These are phyloP conservation scores for Ectropis grisescens DNA, from an alignment of 1,140 invertebrate species.

Conservation along the genomic window DNA sequence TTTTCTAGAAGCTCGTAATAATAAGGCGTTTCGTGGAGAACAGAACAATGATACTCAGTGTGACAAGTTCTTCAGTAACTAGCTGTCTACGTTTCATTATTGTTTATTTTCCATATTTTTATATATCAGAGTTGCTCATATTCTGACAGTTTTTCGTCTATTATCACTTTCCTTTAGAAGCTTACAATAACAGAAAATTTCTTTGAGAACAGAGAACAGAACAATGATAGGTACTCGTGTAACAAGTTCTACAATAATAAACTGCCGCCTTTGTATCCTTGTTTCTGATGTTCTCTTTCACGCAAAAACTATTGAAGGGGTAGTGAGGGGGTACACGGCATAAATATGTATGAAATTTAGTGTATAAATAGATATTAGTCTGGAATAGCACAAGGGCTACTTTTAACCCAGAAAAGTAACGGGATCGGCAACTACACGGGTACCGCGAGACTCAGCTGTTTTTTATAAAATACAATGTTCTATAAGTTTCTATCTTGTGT, in stretches of 20 bases:
- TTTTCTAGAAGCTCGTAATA: conserved; percentile 70
- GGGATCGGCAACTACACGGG: too few species aligned
- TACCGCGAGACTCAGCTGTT: too few species aligned
- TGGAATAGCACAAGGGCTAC: too few species aligned
- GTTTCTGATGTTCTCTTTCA: conserved; percentile 80
- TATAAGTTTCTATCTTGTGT: too few species aligned
- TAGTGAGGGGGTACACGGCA: too few species aligned
- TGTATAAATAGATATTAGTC: too few species aligned
- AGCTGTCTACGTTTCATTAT: conserved; percentile 78
- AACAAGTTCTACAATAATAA: conserved; percentile 79
- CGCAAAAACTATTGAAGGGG: too few species aligned
- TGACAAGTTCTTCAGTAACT: conserved; percentile 78
- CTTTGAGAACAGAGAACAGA: conserved; percentile 10
- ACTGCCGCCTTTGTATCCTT: conserved; percentile 79
- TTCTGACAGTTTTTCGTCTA: neutral
- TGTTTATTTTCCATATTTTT: conserved; percentile 77
- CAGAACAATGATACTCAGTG: conserved; percentile 68
- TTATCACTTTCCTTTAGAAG: conserved; percentile 72
- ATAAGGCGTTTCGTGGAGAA: conserved; percentile 21
- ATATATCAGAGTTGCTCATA: too few species aligned
- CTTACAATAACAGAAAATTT: conserved; percentile 28
- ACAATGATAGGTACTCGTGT: conserved; percentile 71
- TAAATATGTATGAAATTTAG: too few species aligned
- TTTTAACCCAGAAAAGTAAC: too few species aligned
- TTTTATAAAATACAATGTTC: too few species aligned